phyloP scores from a whole-genome alignment of 1,140 invertebrate genomes.

The Littorina saxatilis region DNA sequence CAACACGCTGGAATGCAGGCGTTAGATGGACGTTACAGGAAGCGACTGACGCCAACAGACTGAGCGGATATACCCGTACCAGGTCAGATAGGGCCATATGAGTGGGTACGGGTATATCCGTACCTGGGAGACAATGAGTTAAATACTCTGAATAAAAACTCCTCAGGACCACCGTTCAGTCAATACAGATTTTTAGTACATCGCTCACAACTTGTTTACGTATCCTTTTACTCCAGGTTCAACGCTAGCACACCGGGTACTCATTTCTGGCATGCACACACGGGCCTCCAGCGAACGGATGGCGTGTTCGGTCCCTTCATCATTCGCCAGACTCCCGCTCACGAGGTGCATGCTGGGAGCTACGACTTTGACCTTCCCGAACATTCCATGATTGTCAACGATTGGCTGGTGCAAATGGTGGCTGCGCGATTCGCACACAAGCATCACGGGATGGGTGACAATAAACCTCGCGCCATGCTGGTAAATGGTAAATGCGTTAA shows the following conservation, averaged over 20 bases:
- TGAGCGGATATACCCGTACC: too few species aligned
- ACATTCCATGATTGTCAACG: constrained; percentile 84
- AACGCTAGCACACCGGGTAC: constrained; percentile 79
- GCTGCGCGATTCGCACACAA: constrained; percentile 85
- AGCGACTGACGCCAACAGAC: too few species aligned
- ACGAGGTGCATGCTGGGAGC: constrained; percentile 82
- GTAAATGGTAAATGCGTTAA: constrained; percentile 82
- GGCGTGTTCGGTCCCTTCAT: constrained; percentile 87
- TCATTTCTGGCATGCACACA: constrained; percentile 94
- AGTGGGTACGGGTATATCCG: too few species aligned
- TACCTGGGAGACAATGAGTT: too few species aligned
- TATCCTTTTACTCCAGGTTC: constrained; percentile 1
- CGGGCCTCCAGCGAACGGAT: constrained; percentile 89
- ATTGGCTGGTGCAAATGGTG: constrained; percentile 86
- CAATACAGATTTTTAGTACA: too few species aligned
- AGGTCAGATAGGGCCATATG: too few species aligned
- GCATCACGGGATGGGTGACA: constrained; percentile 86
- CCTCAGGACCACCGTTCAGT: too few species aligned
- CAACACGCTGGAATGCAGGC: too few species aligned
- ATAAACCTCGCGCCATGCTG: constrained; percentile 86
- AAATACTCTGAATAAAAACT: too few species aligned
- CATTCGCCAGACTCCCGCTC: constrained; percentile 84
- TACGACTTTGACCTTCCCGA: constrained; percentile 89
- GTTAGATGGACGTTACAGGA: too few species aligned
- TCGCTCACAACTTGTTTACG: neutral